Base-by-base conservation (phyloP, 2,113 vertebrate genomes). In the Mormoops blainvillei region DNA sequence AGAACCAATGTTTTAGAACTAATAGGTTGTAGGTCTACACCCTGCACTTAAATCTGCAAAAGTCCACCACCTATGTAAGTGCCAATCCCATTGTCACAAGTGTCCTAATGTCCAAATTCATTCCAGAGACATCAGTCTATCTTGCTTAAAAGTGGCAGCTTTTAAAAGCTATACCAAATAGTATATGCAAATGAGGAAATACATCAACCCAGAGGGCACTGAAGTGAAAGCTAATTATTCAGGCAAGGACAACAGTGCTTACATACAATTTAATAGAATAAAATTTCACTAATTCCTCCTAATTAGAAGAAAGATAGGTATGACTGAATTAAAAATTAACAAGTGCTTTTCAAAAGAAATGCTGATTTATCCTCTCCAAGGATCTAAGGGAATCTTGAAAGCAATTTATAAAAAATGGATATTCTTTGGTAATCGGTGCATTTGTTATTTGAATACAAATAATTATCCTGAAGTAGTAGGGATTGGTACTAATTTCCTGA, bases 361-460 rank as follows among this genome's bases (percentile, higher is more conserved):
- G 22, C 41, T 95, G 52, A 68, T 90, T 94, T 94, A 68, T 81
- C 81, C 87, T 86, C 73, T 77, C n/a, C 41, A 89, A 91, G 38
- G 22, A 81, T 36, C 73, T 65, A 71, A 85, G 41, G 22, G 11
- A 86, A 67, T 94, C 41, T 90, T 90, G 5, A 28, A 91, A 82
- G 19, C 2, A 12, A 86, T 67, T 76, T 48, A n/a, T 41, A 54
- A 86, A 93, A 95, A 95, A 80, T 38, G 77, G 63, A 43, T 82
- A 84, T 65, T 89, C 94, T 85, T 95, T 88, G 80, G 11, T 82
- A 96, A 95, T 96, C 84, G 68, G 81, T 19, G 1, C 19, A 85
- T 76, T 96, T 90, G 65, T 95, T 83, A 95, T 86, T 65, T 58
- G 41, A 95, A 87, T 95, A 48, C 61, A 95, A 96, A 87, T 84